These are phyloP conservation scores for Cecidostiba fungosa DNA, from an alignment of 2,888 invertebrate species.

Conservation along the genomic window DNA sequence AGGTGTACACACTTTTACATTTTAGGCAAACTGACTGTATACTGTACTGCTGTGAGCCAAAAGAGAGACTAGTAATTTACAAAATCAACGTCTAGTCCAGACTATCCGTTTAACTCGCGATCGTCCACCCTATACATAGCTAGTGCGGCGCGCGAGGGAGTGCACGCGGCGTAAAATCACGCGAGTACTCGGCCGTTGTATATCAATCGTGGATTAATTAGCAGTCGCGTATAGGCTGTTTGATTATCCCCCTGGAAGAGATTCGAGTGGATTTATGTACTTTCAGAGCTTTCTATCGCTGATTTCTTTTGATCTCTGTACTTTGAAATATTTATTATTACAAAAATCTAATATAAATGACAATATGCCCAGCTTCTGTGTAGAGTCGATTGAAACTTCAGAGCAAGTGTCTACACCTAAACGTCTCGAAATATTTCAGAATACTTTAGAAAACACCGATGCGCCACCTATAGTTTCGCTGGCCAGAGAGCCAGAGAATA, in stretches of 20 bases:
- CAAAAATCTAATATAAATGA: too few species aligned
- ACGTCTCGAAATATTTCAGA: too few species aligned
- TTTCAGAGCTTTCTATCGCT: background rate
- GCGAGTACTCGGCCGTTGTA: conserved; percentile 27
- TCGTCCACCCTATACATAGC: background rate
- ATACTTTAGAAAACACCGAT: too few species aligned
- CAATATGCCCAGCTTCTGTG: too few species aligned
- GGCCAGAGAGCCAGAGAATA: too few species aligned
- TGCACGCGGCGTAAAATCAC: conserved; percentile 26
- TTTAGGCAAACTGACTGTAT: too few species aligned
- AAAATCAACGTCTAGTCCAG: conserved; percentile 11
- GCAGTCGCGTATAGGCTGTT: conserved; percentile 37
- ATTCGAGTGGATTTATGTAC: conserved; percentile 22
- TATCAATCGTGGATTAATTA: conserved; percentile 59
- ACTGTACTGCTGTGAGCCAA: too few species aligned
- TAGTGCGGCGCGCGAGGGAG: background rate
- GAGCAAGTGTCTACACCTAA: too few species aligned
- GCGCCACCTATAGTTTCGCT: too few species aligned
- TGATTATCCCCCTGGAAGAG: conserved; percentile 46
- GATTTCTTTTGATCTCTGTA: conserved; percentile 9
- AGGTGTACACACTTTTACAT: background rate
- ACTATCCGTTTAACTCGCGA: background rate
- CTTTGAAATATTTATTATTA: too few species aligned
- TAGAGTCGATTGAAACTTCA: too few species aligned
- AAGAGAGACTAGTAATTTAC: conserved; percentile 15